Conservation (phyloP, 2,888 invertebrate genomes). For the Argyresthia albistria region DNA sequence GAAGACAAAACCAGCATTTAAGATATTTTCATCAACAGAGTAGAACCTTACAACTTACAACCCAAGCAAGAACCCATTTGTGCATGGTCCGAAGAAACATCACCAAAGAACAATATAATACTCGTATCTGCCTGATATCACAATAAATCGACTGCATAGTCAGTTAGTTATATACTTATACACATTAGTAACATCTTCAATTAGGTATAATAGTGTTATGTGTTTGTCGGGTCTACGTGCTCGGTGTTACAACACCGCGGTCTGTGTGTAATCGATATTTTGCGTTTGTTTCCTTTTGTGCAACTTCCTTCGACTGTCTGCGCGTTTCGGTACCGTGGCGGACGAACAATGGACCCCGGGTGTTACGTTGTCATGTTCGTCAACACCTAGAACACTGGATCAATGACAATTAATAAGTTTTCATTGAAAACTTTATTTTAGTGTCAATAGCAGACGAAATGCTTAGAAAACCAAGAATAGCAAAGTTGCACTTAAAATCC, state of each 20-base stretch:
- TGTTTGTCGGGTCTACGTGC: conserved; percentile 18
- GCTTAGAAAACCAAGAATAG: too few species aligned
- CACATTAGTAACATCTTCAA: not conserved
- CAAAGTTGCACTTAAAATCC: too few species aligned
- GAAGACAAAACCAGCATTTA: too few species aligned
- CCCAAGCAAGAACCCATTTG: not conserved
- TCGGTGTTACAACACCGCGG: conserved; percentile 18
- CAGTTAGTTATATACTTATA: not conserved
- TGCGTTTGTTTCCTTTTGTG: conserved; percentile 35
- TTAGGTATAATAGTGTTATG: conserved; percentile 1
- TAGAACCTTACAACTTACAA: too few species aligned
- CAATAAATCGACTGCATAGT: not conserved
- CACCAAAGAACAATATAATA: not conserved
- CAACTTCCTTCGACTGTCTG: not conserved
- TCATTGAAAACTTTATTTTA: too few species aligned
- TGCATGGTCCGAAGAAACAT: not conserved
- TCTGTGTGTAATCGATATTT: conserved; percentile 43
- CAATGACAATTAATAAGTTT: too few species aligned
- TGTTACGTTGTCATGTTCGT: too few species aligned
- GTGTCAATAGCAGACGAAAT: too few species aligned
- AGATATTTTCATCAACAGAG: too few species aligned
- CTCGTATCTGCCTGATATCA: not conserved
- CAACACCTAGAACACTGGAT: too few species aligned
- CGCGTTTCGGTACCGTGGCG: too few species aligned
- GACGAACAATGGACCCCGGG: too few species aligned